These are phyloP conservation scores for Caenorhabditis angaria DNA, from an alignment of 2,888 invertebrate species.

Conservation along the genomic window DNA sequence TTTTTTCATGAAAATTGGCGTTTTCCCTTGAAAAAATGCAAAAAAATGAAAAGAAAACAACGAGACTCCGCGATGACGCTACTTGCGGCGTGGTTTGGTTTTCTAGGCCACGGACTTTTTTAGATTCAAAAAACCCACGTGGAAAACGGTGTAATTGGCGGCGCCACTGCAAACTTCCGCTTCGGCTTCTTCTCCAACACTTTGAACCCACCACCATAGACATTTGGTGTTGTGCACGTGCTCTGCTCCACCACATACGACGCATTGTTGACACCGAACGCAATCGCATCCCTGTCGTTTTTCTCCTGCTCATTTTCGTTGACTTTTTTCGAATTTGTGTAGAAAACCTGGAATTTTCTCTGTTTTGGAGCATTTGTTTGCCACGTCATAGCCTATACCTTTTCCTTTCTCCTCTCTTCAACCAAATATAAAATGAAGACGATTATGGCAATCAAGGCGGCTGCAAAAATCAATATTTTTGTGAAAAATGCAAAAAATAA, in stretches of 20 bases:
- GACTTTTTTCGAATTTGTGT: not conserved
- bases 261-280: constrained; percentile 9
- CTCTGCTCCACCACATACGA: constrained; percentile 10
- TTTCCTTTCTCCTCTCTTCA: constrained; percentile 7
- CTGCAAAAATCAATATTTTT: constrained; percentile 2
- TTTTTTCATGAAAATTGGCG: not conserved
- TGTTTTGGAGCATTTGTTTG: not conserved
- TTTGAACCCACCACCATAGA: constrained; percentile 7
- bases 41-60: not conserved
- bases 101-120: too few species aligned
- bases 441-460: not conserved
- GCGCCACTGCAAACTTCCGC: not conserved
- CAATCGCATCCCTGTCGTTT: constrained; percentile 10
- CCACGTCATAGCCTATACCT: not conserved
- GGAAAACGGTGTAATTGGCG: constrained; percentile 13
- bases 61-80: too few species aligned
- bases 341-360: not conserved
- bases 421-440: constrained; percentile 3
- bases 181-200: constrained; percentile 11
- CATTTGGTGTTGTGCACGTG: not conserved
- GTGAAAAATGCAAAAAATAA: not conserved
- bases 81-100: too few species aligned
- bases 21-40: not conserved
- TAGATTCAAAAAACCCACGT: too few species aligned
- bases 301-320: constrained; percentile 16